These are phyloP conservation scores for Ctenochaetus hawaiiensis DNA, from an alignment of 2,797 vertebrate genomes.

Conservation along the genomic window DNA sequence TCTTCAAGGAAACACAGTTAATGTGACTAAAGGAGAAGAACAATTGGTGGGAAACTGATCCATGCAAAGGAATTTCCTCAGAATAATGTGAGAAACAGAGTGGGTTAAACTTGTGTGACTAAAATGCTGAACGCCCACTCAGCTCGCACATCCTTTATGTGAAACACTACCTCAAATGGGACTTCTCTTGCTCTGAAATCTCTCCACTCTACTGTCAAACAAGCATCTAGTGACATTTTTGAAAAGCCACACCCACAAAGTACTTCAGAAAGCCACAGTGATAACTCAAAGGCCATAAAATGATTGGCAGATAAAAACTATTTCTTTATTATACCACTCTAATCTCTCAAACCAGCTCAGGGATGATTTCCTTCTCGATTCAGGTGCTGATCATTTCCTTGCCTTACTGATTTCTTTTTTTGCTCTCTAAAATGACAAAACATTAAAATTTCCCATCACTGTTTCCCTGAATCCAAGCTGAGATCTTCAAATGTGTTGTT, in stretches of 20 bases:
- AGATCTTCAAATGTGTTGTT: neutral
- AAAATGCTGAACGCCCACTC: conserved; percentile 5
- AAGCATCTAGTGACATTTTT: conserved; percentile 6
- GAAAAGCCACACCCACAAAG: neutral
- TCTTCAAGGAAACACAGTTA: conserved; percentile 55
- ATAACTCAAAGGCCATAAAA: conserved; percentile 5
- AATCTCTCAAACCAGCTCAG: conserved; percentile 11
- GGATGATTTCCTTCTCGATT: neutral
- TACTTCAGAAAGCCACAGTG: conserved; percentile 2
- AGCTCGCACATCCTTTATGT: conserved; percentile 16
- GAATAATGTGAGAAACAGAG: conserved; percentile 33
- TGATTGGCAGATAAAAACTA: conserved; percentile 6
- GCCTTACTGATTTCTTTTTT: neutral
- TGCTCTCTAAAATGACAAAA: neutral
- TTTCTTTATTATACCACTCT: neutral
- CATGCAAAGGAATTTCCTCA: conserved; percentile 65
- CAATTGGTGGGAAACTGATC: conserved; percentile 50
- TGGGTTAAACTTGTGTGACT: conserved; percentile 14
- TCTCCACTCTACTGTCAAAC: conserved; percentile 11
- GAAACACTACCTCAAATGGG: conserved; percentile 36
- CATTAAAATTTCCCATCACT: neutral
- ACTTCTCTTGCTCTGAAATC: conserved; percentile 31
- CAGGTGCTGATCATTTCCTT: neutral
- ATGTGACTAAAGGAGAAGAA: conserved; percentile 50
- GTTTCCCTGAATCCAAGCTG: neutral